Percentiles rank a stretch among this genome's conserved stretches.
These are phyloP conservation scores for Paratilapia polleni DNA, from an alignment of 2,113 vertebrate genomes.

Conservation along the genomic window DNA sequence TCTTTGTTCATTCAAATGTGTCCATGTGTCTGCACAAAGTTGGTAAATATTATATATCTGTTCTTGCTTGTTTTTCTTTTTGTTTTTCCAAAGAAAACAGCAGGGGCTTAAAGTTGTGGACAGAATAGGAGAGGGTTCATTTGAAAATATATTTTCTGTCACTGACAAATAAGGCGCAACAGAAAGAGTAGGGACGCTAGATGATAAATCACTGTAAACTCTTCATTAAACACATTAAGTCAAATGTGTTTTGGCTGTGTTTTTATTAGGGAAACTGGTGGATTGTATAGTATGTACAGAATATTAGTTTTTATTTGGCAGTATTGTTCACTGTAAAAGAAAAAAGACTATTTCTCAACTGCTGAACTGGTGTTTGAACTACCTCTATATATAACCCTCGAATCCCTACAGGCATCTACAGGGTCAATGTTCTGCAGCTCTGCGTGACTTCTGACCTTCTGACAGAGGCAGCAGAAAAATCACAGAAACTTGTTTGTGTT, in stretches of 20 bases:
- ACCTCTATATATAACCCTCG: background rate
- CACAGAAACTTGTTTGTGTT: background rate
- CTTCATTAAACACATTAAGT: background rate
- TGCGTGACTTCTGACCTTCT: background rate
- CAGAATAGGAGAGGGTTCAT: background rate
- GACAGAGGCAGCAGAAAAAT: background rate
- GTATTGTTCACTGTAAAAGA: background rate
- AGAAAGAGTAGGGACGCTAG: background rate
- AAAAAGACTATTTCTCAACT: background rate
- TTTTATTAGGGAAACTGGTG: background rate
- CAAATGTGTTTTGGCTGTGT: background rate
- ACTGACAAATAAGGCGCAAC: background rate
- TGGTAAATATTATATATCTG: background rate
- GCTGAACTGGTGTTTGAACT: slow-evolving; percentile 1
- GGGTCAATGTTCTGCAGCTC: background rate
- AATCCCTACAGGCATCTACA: too few relatives aligned
- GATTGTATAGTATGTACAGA: background rate
- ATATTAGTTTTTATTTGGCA: background rate
- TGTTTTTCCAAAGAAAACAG: background rate
- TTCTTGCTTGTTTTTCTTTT: slow-evolving; percentile 7
- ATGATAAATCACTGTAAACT: background rate
- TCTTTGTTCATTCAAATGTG: background rate
- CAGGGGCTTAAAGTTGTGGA: background rate
- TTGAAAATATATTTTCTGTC: background rate
- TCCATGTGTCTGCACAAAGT: slow-evolving; percentile 5